A percentile compares a stretch with the other conserved stretches of the same genome.
phyloP scores from a whole-genome alignment of 2,888 invertebrate genomes.

The Diplazon laetatorius region DNA sequence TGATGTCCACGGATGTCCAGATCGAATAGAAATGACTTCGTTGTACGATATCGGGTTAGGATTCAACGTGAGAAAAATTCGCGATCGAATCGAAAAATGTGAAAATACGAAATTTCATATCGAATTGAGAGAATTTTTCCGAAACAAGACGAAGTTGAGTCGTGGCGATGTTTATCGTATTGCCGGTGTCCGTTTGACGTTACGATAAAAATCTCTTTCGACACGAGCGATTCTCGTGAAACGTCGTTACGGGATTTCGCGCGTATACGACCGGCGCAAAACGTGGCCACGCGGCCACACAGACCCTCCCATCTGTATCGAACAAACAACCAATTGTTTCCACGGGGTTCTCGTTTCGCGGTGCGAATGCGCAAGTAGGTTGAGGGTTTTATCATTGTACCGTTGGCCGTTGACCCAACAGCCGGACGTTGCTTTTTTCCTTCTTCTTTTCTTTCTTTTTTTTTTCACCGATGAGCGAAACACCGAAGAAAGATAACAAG shows the following conservation, averaged over 20 bases:
- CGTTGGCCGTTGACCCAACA: constrained; percentile 48
- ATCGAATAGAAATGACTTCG: too few species aligned
- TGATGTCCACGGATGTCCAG: too few species aligned
- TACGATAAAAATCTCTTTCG: constrained; percentile 26
- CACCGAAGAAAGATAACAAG: constrained; percentile 57
- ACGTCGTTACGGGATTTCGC: constrained; percentile 16
- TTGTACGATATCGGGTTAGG: background rate
- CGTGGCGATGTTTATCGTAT: constrained; percentile 14
- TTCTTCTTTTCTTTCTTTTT: too few species aligned
- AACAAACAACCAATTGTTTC: constrained; percentile 62
- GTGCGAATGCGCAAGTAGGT: constrained; percentile 37
- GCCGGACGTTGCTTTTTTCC: constrained; percentile 9
- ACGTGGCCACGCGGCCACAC: constrained; percentile 30
- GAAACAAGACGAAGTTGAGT: background rate
- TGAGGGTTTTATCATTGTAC: constrained; percentile 44
- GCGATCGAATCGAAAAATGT: background rate
- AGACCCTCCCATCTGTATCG: constrained; percentile 47
- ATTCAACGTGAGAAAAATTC: background rate
- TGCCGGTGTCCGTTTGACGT: constrained; percentile 32
- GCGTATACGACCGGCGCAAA: background rate
- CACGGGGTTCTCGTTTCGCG: constrained; percentile 15
- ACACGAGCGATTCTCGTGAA: constrained; percentile 13
- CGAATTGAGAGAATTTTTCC: background rate
- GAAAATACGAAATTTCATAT: background rate
- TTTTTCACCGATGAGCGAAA: constrained; percentile 61